Base-by-base conservation (phyloP, 2,797 vertebrate genomes). In the Sitta carolinensis region DNA sequence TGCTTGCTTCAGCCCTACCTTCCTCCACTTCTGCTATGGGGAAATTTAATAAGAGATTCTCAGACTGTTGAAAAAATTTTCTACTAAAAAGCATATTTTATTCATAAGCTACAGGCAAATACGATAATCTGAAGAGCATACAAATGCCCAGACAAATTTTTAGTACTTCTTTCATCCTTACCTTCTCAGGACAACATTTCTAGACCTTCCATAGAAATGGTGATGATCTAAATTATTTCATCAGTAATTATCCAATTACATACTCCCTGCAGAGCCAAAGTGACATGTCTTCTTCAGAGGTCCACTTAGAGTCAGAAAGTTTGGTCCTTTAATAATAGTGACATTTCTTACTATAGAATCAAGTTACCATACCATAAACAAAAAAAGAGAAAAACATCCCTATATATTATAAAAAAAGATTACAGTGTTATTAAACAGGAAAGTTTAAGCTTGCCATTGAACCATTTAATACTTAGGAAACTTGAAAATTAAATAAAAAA, bases 161-260 rank as follows among this genome's bases (percentile, higher is more conserved):
- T 50, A 67, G 27, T 79, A 91, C 69, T 92, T 87, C 61, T 94
- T 96, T 85, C 52, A 87, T 42, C 72, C 45, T 93, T 66, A 77
- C 73, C 40, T 22, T 84, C 78, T 96, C 21, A 94, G 94, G 89
- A 83, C 80, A 92, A 92, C 90, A 81, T 79, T 93, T 94, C 79
- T 84, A 91, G 88, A 91, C 81, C 72, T 96, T 91, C 79, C 66
- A 83, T 5, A 85, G 61, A 94, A 96, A 93, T 51, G 18, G 93
- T 61, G 68, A 96, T 85, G 66, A 89, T 76, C 92, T 83, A 95
- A 70, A 96, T 87, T 91, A 95, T 96, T 94, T 97, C 92, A 95
- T 77, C 45, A 5, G 77, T 95, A 95, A 88, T 55, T 93, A 95
- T 58, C 61, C 73, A 67, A 36, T 87, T 73, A 73, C 52, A 69